phyloP scores from a whole-genome alignment of 2,113 vertebrate genomes.

The Cisticola juncidis region DNA sequence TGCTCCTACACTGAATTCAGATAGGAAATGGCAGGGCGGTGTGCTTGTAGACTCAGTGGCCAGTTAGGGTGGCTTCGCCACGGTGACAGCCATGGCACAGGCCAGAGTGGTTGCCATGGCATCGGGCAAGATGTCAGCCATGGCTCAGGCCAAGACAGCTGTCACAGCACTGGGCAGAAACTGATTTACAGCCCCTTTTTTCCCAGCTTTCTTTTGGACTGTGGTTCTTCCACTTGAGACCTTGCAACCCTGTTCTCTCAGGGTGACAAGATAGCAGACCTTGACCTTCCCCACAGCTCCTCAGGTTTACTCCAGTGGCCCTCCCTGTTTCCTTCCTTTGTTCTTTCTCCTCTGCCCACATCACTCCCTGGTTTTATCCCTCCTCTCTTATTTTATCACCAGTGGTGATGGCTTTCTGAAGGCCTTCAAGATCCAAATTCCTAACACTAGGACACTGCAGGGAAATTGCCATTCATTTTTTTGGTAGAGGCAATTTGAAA shows the following conservation, averaged over 20 bases:
- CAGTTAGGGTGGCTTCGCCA: background rate
- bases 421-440: background rate
- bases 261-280: background rate
- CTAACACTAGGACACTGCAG: background rate
- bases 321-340: background rate
- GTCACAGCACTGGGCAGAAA: background rate
- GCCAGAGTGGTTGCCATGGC: background rate
- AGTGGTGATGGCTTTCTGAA: background rate
- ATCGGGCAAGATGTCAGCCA: background rate
- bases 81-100: background rate
- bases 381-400: background rate
- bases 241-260: background rate
- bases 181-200: background rate
- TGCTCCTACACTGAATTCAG: background rate
- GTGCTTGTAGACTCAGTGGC: rapidly evolving
- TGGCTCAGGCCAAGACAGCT: background rate
- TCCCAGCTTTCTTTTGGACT: background rate
- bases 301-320: background rate
- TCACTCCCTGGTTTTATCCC: background rate
- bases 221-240: background rate
- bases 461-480: background rate
- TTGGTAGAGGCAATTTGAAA: background rate
- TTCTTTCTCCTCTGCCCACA: background rate
- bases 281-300: background rate
- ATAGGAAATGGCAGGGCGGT: rapidly evolving